Base-by-base conservation (phyloP, 2,888 invertebrate genomes). In the Caenorhabditis zanzibari region DNA sequence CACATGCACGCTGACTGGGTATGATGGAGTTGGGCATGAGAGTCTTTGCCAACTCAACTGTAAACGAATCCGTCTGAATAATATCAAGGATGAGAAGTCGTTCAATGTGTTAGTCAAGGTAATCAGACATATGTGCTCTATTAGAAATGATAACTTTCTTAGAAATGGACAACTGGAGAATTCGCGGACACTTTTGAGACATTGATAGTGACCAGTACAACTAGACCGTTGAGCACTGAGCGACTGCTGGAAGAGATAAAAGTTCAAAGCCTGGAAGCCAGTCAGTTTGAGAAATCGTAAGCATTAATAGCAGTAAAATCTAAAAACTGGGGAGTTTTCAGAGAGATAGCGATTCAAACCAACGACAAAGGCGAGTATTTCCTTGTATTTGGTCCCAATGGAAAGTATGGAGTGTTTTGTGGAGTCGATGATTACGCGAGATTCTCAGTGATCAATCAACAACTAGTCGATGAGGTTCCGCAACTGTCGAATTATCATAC, bases 1-100 rank as follows among this genome's bases (percentile, higher is more conserved):
- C 22, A 73, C 63, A 9, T 73, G 61, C 28, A 49, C 52, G 26
- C 32, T 73, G 26, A 73, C 73, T 10, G 73, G 73, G 4, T 73
- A 54, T 24, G 73, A 73, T 54, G 72, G 59, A 38, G 61, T 72
- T 10, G 56, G 47, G 3, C 38, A 73, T 35, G 63, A 52, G 19
- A 7, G 47, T 38, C 26, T 73, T 12, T 12, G 28, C 19, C 16
- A 14, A 32, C 26, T 73, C 14, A 7, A 35, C 5, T 63, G 52
- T 28, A 49, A 32, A 52, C 52, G 61, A 52, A 73, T 73, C 12
- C 16, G 52, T 12, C 19, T 73, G 54, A 59, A 73, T 16, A 52
- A 63, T 54, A 26, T 73, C 2, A 63, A 41, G 10, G 52, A 73
- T 52, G 73, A 73, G 63, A 52, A 28, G 12, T 19, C 41, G 1